Base-by-base conservation (phyloP, 2,888 invertebrate genomes). In the Diaphora mendica region DNA sequence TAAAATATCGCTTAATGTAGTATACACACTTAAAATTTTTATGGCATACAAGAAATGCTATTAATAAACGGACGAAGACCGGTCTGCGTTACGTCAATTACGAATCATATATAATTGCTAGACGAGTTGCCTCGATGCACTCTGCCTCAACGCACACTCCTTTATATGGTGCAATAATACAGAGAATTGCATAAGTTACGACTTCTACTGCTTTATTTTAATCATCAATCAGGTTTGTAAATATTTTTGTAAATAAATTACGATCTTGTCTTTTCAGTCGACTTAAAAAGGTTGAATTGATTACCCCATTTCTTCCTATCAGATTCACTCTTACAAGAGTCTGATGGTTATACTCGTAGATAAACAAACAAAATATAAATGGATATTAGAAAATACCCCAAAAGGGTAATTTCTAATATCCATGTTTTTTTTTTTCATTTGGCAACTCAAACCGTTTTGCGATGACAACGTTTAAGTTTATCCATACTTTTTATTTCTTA, bases 21-120 rank as follows among this genome's bases (percentile, higher is more conserved):
- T n/a, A 44, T 20, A 30, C 20, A 62, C 48, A 70, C n/a, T 64
- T 30, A 74, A 80, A 72, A 78, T 78, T 77, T 83, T 83, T 81
- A 85, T 81, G 77, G 79, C 80, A 81, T 80, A 82, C 79, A 85
- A 83, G 84, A 79, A 82, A 82, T 79, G 80, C 85, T 86, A 82
- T 79, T 81, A 82, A 82, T 82, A 82, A 83, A 82, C 84, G 77
- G 77, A 77, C 79, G 79, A 81, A 82, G 88, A 91, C 92, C 89
- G 87, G 93, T 91, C 87, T 85, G 74, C 83, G 88, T 93, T 93
- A 92, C 92, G 89, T 93, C 92, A 91, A 91, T 92, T 93, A 92
- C 88, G 86, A 83, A 81, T 87, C 85, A 78, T 83, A 86, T 85
- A 88, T 90, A 91, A 91, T 90, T 88, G 88, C 87, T 86, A 82